These are phyloP conservation scores for Gryon sp. DNA, from an alignment of 1,140 invertebrate genomes.

Conservation along the genomic window DNA sequence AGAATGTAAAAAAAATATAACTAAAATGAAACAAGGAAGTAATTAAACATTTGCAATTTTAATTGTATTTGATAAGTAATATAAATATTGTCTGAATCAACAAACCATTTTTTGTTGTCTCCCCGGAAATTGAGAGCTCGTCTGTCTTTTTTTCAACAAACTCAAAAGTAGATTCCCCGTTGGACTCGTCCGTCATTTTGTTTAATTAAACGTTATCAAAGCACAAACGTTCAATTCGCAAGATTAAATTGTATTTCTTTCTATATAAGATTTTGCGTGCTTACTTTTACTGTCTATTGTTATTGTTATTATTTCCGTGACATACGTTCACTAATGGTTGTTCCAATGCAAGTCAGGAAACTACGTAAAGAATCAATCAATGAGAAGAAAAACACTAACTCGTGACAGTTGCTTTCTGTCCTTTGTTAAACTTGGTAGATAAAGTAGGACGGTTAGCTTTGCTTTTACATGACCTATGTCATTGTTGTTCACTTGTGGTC, in stretches of 20 bases:
- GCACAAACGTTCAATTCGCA: not conserved
- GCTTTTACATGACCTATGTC: too few relatives aligned
- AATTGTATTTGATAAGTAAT: constrained; percentile 23
- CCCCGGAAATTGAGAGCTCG: constrained; percentile 66
- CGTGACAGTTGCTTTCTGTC: too few relatives aligned
- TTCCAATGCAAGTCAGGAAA: not conserved
- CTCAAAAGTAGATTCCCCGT: constrained; percentile 80
- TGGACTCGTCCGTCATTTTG: constrained; percentile 78
- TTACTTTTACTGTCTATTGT: constrained; percentile 27
- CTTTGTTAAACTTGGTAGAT: too few relatives aligned
- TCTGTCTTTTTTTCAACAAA: constrained; percentile 78
- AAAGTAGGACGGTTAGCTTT: too few relatives aligned
- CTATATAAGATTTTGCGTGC: constrained; percentile 22
- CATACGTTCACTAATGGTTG: constrained; percentile 2
- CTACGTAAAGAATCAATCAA: too few relatives aligned
- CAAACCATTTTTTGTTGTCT: constrained; percentile 71
- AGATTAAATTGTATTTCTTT: constrained; percentile 3
- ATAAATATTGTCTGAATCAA: constrained; percentile 46
- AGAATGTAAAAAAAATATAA: too few relatives aligned
- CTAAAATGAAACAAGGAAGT: not conserved
- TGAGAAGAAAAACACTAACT: too few relatives aligned
- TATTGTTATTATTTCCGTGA: constrained; percentile 45
- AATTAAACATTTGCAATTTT: constrained; percentile 7
- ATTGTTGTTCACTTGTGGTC: too few relatives aligned
- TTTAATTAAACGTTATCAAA: not conserved